Evolutionary conservation across 2,113 vertebrate species (phyloP), one percentile per base, ranked within the genome.

Genomic region (Eira barbara): DNA sequence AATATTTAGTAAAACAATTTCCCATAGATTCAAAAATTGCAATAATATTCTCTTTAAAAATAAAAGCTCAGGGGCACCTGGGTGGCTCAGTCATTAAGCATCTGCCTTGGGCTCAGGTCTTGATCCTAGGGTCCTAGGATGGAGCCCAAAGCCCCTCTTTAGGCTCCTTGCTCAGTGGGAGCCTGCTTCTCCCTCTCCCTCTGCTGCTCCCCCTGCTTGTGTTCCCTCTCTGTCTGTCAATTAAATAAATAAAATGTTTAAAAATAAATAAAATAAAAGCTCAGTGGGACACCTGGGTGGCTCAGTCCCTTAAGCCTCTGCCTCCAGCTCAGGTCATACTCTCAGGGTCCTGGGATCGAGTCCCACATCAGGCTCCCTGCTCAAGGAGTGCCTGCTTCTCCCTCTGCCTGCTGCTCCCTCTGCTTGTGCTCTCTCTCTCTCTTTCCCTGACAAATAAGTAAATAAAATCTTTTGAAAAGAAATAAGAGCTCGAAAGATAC

Each of bases 1-100:
- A 82, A 95, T 78, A 10, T 74, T 85, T 81, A 95, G 81, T 49
- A 96, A 91, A 96, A 29, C 14, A 73, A 27, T 59, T 76, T 61
- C 21, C n/a, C 11, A 6, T 29, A n/a, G 12, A 17, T 39, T 91
- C 13, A 65, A 82, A 94, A 71, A 63, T 89, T 42, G 4, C 6
- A 52, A 6, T 42, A 71, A 29, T 27, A 57, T 36, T 86, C 55
- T 79, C 34, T 83, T 87, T 92, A 59, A 89, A 91, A 92, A 55
- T 71, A 45, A 73, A 39, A 67, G 18, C 18, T 36, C 67, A 21
- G 63, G 67, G 67, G 1, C 0, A 0, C 18, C 67, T 71, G 67
- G 67, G 18, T 71, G n/a, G n/a, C 67, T 71, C 67, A 36, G n/a
- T 71, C 18, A n/a, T 71, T 71, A 36, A 21, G 18, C 18, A 0